phyloP scores from a whole-genome alignment of 2,888 invertebrate species.

The Drosophila koepferae region DNA sequence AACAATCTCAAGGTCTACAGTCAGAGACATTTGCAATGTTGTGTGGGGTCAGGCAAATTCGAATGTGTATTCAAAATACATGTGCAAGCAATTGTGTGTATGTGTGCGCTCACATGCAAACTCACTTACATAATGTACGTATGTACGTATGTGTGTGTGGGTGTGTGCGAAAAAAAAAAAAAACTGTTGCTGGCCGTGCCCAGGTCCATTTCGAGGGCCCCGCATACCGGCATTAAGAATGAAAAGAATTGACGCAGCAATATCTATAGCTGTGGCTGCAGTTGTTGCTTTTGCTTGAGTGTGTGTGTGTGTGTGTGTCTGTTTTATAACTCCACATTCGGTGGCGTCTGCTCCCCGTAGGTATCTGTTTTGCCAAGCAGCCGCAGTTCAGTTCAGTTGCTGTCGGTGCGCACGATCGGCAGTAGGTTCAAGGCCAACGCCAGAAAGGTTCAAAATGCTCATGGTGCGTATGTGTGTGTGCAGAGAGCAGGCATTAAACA shows the following conservation, averaged over 20 bases:
- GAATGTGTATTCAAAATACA: conserved; percentile 24
- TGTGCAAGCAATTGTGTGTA: not conserved
- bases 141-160: conserved; percentile 1
- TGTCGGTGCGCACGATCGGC: conserved; percentile 55
- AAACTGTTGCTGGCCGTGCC: conserved; percentile 28
- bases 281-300: conserved; percentile 24
- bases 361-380: conserved; percentile 36
- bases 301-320: conserved; percentile 3
- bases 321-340: conserved; percentile 58
- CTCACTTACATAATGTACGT: conserved; percentile 4
- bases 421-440: conserved; percentile 74
- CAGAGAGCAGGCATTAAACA: conserved; percentile 31
- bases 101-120: conserved; percentile 1
- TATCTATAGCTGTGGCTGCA: conserved; percentile 34
- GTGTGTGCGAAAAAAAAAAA: conserved; percentile 32
- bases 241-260: conserved; percentile 44
- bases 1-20: conserved; percentile 65
- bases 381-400: conserved; percentile 19
- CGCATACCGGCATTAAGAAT: conserved; percentile 43
- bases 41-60: conserved; percentile 74
- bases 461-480: conserved; percentile 5
- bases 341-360: conserved; percentile 14
- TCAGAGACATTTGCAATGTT: conserved; percentile 63
- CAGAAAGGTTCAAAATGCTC: conserved; percentile 73
- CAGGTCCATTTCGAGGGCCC: conserved; percentile 23